Base-by-base conservation (phyloP, 2,888 invertebrate genomes). In the Scaptomyza parva region DNA sequence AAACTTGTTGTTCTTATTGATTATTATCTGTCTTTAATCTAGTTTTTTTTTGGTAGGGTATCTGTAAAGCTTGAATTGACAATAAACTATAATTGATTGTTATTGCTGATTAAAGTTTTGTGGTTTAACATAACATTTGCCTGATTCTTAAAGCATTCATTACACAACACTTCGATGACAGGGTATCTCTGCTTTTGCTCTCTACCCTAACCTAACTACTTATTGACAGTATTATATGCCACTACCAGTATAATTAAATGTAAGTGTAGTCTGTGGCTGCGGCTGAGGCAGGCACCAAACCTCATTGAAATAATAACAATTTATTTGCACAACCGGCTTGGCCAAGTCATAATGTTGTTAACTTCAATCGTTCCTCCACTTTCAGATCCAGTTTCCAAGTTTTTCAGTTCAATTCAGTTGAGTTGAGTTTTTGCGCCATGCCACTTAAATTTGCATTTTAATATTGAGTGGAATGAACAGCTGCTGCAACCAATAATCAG, bases 371-470 rank as follows among this genome's bases (percentile, higher is more conserved):
- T 48, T 48, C 48, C 14, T 39, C 24, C 18, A 45, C 20, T 39
- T 41, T 17, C 24, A 50, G 51, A 37, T 53, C 18, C 48, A 57
- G 45, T 52, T 66, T 65, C 66, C 53, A 74, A 60, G 63, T 76
- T 69, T 66, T 30, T 24, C 18, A 35, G 43, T 59, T 22, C 18
- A 47, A 18, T 33, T 18, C 70, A 81, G 79, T 79, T 78, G 8
- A 81, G 58, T 67, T 64, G 22, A 58, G 60, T 79, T 79, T 48
- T 51, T 52, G 3, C 20, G 52, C 28, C 43, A 30, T 61, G 82
- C 76, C 83, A 76, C 81, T 88, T 78, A 86, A 89, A 86, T 89
- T 89, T 89, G 82, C 87, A 88, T 72, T 86, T 79, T 78, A 62
- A 71, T 76, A 62, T 73, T 72, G 63, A 59, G 52, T 50, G 40